Conservation (phyloP, 2,888 invertebrate genomes). For the Rhogogaster chlorosoma region DNA sequence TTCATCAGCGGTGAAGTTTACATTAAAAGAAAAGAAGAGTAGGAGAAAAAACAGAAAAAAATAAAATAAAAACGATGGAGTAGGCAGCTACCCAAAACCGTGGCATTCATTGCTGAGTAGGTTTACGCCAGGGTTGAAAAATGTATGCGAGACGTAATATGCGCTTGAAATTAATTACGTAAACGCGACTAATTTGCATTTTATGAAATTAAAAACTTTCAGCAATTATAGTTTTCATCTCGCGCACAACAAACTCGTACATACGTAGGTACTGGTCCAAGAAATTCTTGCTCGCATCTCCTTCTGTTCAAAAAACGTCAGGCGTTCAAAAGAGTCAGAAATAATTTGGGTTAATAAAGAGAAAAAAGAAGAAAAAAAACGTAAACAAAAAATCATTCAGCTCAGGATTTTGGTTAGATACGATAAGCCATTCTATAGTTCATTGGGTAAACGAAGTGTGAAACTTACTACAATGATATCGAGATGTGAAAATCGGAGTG, state of each 20-base stretch:
- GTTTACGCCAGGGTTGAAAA: not conserved
- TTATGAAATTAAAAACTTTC: conserved; percentile 69
- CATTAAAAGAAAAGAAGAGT: not conserved
- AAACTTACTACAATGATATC: conserved; percentile 11
- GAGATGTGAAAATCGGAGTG: conserved; percentile 33
- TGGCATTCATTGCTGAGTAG: not conserved
- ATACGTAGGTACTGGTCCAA: not conserved
- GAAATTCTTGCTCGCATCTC: not conserved
- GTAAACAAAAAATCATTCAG: not conserved
- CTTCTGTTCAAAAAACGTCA: not conserved
- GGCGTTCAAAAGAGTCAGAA: not conserved
- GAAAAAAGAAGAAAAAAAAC: too few relatives aligned
- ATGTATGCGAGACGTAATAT: conserved; percentile 57
- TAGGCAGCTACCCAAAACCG: not conserved
- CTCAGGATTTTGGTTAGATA: not conserved
- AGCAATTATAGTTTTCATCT: conserved; percentile 62
- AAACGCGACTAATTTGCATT: conserved; percentile 67
- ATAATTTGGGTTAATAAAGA: too few relatives aligned
- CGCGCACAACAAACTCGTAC: not conserved
- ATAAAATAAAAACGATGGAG: not conserved
- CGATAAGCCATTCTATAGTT: not conserved
- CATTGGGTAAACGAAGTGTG: not conserved
- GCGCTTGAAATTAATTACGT: conserved; percentile 69
- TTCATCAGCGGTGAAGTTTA: conserved; percentile 23
- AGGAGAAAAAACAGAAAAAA: not conserved